Evolutionary conservation across 2,113 vertebrate species (phyloP), one percentile per base, ranked within the genome.

Genomic region (Dipodomys ordii): DNA sequence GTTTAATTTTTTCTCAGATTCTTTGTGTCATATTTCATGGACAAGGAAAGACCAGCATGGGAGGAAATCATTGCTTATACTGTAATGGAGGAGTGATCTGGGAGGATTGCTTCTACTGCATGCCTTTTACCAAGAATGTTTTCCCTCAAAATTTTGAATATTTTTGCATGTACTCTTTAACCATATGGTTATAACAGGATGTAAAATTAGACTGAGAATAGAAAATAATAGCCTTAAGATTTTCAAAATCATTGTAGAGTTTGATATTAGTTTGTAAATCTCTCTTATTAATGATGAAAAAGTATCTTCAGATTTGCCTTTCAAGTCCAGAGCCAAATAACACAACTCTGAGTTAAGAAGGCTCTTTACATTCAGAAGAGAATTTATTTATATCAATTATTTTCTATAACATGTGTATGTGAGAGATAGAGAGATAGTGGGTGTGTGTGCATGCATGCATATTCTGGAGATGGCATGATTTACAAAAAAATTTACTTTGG

Each of bases 91-190:
- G 7, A 49, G 49, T 7, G 80, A 73, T 23, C 44, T 4, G 88
- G 64, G 23, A 72, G 44, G 3, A 16, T 57, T 77, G 7, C 78
- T 87, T 28, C 13, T 74, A 62, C 0, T 11, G 19, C 0, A 3
- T 35, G n/a, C 15, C 5, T 71, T 13, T 16, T 0, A 10, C 7
- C 18, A 2, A 28, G 9, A 23, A 30, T 46, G 53, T 10, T 79
- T 83, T 30, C 16, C 9, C 62, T 73, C 23, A 73, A 11, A 90
- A 32, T 84, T 65, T 60, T 90, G 18, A 73, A n/a, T 1, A 83
- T 73, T 62, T 87, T 87, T 90, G 22, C 25, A 30, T 78, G 8
- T 39, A 73, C 92, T 93, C 39, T 93, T 93, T 13, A 90, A 84
- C 11, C 13, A 74, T 73, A 19, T 79, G 27, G 73, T 5, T 30